phyloP scores from a whole-genome alignment of 2,888 invertebrate genomes.

The Ernsta delagoae region DNA sequence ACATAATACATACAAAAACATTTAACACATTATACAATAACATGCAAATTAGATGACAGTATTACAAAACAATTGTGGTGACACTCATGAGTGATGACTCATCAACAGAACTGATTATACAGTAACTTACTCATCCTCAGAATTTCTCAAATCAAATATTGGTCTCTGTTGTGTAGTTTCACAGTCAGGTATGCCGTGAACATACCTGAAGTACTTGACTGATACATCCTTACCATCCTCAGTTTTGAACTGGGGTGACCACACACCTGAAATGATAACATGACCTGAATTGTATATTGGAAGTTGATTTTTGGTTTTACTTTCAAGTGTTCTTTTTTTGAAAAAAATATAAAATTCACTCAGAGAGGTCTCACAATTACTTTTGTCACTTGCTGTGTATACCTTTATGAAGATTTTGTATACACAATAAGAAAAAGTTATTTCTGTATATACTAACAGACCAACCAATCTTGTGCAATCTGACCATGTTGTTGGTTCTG shows the following conservation, averaged over 20 bases:
- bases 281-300: neutral
- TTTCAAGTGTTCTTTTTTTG: neutral
- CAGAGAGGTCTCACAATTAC: too few species aligned
- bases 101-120: neutral
- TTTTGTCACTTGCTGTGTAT: too few species aligned
- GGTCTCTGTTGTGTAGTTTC: constrained; percentile 88
- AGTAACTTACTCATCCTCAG: constrained; percentile 81
- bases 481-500: too few species aligned
- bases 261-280: constrained; percentile 63
- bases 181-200: constrained; percentile 88
- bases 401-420: too few species aligned
- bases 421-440: too few species aligned
- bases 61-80: constrained; percentile 13
- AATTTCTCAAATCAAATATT: constrained; percentile 86
- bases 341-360: too few species aligned
- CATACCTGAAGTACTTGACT: constrained; percentile 83
- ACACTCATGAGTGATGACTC: too few species aligned
- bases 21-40: too few species aligned
- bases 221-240: constrained; percentile 85
- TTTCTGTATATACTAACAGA: too few species aligned
- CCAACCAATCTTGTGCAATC: too few species aligned
- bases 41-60: neutral
- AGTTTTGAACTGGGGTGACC: constrained; percentile 87
- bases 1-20: too few species aligned
- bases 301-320: neutral